Base-by-base conservation (phyloP, 2,797 vertebrate species). In the Netta rufina region DNA sequence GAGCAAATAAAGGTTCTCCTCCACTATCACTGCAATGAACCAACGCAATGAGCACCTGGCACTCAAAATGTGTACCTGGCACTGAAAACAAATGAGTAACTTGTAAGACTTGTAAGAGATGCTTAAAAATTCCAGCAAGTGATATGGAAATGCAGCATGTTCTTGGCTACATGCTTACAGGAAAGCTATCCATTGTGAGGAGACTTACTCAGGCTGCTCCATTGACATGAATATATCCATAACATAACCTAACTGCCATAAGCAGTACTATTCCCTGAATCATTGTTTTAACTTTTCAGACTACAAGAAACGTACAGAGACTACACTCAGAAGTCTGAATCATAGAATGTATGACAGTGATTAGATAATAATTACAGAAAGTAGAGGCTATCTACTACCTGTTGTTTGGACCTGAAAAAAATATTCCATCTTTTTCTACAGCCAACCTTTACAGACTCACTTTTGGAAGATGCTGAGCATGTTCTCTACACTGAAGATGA, bases 91-190 rank as follows among this genome's bases (percentile, higher is more conserved):
- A 70, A 47, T 3, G 13, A 73, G 16, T 4, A 70, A 11, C 24
- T 30, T 56, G 9, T 56, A 21, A 1, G 4, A 11, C 24, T 30
- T 56, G 9, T 56, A 21, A 1, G 4, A 83, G 43, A 27, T 30
- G 74, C 53, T 62, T 53, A 11, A 70, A 47, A 32, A 20, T 38
- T 28, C 22, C 53, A 79, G 47, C 38, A 74, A 41, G 51, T 6
- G 5, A 14, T 28, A 1, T 5, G 8, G 6, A 20, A 33, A 2
- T 0, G 4, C 38, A 77, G 36, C 3, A 8, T 2, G 2, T 24
- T 39, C 22, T 18, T 18, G 24, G 24, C 25, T 45, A 16, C 4
- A 2, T 9, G 45, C 58, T 70, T 33, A 53, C 12, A 62, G n/a
- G 6, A n/a, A 8, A 60, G 8, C 15, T 11, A 17, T 33, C 32